These are phyloP conservation scores for Mellilla xanthometata DNA, from an alignment of 2,888 invertebrate genomes.

Conservation along the genomic window DNA sequence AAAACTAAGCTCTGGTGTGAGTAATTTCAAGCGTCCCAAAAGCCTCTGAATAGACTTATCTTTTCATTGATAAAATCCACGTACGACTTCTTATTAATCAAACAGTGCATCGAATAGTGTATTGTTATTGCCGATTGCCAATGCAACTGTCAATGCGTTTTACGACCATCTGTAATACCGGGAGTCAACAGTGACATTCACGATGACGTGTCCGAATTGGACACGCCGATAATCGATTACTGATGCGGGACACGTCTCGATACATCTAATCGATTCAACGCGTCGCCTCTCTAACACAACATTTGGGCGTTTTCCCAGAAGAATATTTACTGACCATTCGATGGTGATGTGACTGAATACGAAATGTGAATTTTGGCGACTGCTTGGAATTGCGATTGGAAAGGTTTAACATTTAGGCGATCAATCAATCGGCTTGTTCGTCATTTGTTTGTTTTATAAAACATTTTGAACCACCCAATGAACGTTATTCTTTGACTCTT, in stretches of 20 bases:
- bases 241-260: conserved; percentile 45
- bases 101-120: conserved; percentile 9
- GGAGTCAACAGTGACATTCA: conserved; percentile 24
- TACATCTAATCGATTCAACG: conserved; percentile 47
- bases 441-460: background rate
- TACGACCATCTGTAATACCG: conserved; percentile 15
- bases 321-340: conserved; percentile 41
- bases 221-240: conserved; percentile 43
- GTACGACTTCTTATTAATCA: background rate
- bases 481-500: too few species aligned
- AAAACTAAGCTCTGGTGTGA: too few species aligned
- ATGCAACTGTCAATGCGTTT: conserved; percentile 7
- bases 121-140: conserved; percentile 20
- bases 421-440: background rate
- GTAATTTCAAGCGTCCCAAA: too few species aligned
- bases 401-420: conserved; percentile 1
- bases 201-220: conserved; percentile 35
- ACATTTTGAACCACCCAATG: too few species aligned
- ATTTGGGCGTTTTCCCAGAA: conserved; percentile 44
- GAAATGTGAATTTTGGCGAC: conserved; percentile 25
- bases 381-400: conserved; percentile 20
- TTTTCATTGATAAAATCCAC: too few species aligned
- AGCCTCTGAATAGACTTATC: too few species aligned
- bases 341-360: conserved; percentile 35
- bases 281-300: conserved; percentile 33